Percentiles rank a stretch among this genome's conserved stretches.
Conservation (phyloP, 2,888 invertebrate genomes). For the Caradrina kadenii region DNA sequence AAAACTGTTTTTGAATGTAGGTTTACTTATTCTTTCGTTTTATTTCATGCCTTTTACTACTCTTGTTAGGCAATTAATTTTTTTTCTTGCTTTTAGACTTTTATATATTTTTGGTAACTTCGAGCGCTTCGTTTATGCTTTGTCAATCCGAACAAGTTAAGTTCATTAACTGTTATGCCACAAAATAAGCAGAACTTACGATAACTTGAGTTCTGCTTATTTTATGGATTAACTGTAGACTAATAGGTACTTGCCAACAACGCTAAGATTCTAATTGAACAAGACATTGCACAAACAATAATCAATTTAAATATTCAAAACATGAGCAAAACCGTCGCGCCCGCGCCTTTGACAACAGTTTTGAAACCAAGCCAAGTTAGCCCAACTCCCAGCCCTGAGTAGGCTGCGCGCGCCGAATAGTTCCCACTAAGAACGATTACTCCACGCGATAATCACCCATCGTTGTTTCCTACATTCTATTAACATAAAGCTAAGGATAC, state of each 20-base stretch:
- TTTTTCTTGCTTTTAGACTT: too few relatives aligned
- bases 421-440: slow-evolving; percentile 64
- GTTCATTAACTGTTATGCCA: too few relatives aligned
- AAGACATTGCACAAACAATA: slow-evolving; percentile 25
- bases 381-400: slow-evolving; percentile 40
- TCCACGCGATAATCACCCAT: slow-evolving; percentile 60
- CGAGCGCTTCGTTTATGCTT: neutral
- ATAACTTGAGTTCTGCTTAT: slow-evolving; percentile 1
- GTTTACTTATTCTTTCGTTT: too few relatives aligned
- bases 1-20: too few relatives aligned
- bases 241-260: neutral
- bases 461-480: slow-evolving; percentile 59
- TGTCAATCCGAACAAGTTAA: neutral
- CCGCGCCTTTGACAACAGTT: slow-evolving; percentile 29
- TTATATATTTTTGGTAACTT: neutral
- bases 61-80: too few relatives aligned
- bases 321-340: slow-evolving; percentile 4
- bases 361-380: slow-evolving; percentile 36
- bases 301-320: slow-evolving; percentile 22
- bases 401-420: slow-evolving; percentile 50
- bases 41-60: too few relatives aligned
- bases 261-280: slow-evolving; percentile 20
- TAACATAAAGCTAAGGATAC: slow-evolving; percentile 62
- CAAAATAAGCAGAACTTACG: too few relatives aligned
- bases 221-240: neutral